Evolutionary conservation across 2,888 invertebrate genomes (phyloP), one percentile per base, ranked within the genome.

Genomic region (Drosophila lacicola): DNA sequence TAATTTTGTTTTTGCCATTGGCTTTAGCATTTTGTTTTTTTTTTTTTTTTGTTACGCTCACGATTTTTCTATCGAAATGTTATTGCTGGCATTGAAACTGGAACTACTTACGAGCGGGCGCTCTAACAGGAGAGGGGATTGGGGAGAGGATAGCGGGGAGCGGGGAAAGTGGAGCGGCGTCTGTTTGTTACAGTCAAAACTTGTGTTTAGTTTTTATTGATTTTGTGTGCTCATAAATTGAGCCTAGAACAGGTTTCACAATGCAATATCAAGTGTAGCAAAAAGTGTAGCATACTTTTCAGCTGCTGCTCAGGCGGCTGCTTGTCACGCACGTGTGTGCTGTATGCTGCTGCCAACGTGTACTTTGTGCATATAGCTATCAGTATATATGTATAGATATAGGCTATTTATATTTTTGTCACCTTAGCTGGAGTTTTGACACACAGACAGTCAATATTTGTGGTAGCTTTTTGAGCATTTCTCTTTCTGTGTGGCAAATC

Each of bases 1-100:
- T 83, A 83, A 88, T 83, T 88, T 88, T 86, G 84, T 83, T 83
- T 83, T 83, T 75, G 68, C 69, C 51, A 34, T 70, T 65, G 49
- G 25, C 49, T 49, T 75, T 62, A 33, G 53, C 19, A 29, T 62
- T 64, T 56, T 42, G n/a, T 54, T 29, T 57, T 61, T 25, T 56
- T 46, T 70, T 60, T 19, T 25, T 42, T 25, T 45, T 11, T 42
- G 51, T 25, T 39, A 36, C 19, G 44, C 34, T 33, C 46, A 47
- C 60, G 57, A 65, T 60, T 57, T 70, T 60, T 69, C 64, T 71
- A 79, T 87, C 71, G 82, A 87, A 81, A 81, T 87, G 81, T 87
- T 70, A 69, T 78, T 84, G 71, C 81, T 83, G 86, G 71, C 77
- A 85, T 80, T 82, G 82, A 80, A 80, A 71, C 74, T 68, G 78